Evolutionary conservation across 1,140 invertebrate species (phyloP), one percentile per base, ranked within the genome.

Genomic region (Heliconius nattereri): DNA sequence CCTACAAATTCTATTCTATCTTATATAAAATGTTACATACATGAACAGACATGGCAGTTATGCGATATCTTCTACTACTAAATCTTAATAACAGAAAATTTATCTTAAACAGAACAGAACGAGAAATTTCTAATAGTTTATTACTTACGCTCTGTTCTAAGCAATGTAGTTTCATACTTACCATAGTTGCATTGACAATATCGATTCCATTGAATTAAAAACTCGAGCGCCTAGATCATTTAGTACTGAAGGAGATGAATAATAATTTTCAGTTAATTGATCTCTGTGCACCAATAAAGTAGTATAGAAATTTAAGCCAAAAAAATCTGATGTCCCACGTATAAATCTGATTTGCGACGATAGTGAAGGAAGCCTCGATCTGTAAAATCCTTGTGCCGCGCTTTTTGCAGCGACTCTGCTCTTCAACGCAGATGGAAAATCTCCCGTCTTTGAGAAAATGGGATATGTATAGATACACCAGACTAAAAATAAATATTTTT

Each of bases 401-500:
- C 95, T 96, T 19, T 95, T 94, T 19, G 86, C 84, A 13, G 90
- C 92, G 3, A 97, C 91, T 45, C 94, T 94, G 40, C 95, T 87
- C 80, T 95, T 96, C 90, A 97, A 94, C 29, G 96, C 89, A 75
- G 89, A 79, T 2, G 96, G 96, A 85, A 96, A 97, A 83, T 97
- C 95, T 9, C 96, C 96, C 20, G 89, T 85, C 78, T 89, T 92
- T 20, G 95, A 95, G 83, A 95, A 96, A 72, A 97, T 95, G 9
- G 96, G 96, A 91, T 96, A 94, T 2, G 93, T 95, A 81, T 95
- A 96, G 95, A 95, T 96, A 9, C n/a, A n/a, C 95, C 95, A 77
- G 95, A 95, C 95, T 95, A 57, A 19, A 87, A 75, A 94, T 92
- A 73, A 45, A 73, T 70, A 19, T 7, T 71, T 19, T 11, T 7